Percentiles rank a stretch among this genome's conserved stretches.
Conservation (phyloP, 2,113 vertebrate genomes). For the Bujurquina vittata region DNA sequence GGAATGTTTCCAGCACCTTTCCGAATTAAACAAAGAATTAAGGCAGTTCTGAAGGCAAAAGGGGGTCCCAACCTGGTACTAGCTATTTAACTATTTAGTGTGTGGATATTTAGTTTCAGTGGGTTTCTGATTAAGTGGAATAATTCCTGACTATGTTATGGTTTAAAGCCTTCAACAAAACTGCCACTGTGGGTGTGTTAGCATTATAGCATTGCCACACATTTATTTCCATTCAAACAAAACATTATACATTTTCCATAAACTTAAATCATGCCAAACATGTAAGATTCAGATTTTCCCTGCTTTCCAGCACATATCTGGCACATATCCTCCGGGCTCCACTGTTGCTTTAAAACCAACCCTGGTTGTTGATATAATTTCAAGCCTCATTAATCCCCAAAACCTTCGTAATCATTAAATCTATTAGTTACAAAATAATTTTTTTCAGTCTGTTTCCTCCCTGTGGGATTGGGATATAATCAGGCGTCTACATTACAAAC, state of each 20-base stretch:
- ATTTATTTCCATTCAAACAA: neutral
- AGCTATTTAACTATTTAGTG: neutral
- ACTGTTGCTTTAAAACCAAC: neutral
- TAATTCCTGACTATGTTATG: neutral
- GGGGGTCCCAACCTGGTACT: too few relatives aligned
- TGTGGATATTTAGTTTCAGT: neutral
- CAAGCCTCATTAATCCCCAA: constrained; percentile 32
- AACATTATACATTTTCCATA: neutral
- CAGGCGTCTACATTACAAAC: constrained; percentile 66
- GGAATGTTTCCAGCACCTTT: neutral
- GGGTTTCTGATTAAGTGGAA: neutral
- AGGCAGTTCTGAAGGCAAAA: neutral
- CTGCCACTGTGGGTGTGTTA: neutral
- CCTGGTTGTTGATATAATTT: constrained; percentile 10
- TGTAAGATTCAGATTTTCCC: neutral
- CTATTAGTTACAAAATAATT: constrained; percentile 34
- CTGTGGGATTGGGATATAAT: constrained; percentile 55
- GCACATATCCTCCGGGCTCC: neutral
- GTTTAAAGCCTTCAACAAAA: neutral
- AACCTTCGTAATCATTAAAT: constrained; percentile 46
- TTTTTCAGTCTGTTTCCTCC: constrained; percentile 27
- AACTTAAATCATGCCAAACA: neutral
- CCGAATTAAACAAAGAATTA: neutral
- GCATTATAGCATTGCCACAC: neutral
- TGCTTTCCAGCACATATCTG: neutral